These are phyloP conservation scores for Ceuthmochares aereus DNA, from an alignment of 2,113 vertebrate genomes.

Conservation along the genomic window DNA sequence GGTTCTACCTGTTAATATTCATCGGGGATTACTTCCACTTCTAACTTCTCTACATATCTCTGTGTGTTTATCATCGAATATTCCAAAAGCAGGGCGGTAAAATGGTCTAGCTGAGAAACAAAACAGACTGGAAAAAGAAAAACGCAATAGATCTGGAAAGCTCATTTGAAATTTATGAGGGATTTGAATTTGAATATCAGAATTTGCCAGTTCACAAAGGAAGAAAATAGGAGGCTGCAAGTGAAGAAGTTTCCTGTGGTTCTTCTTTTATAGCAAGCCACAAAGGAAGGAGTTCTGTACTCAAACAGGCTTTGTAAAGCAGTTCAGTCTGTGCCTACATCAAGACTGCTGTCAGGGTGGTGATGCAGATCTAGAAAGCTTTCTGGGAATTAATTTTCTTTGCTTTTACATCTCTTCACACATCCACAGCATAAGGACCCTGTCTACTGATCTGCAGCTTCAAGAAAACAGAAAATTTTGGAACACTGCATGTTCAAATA, in stretches of 20 bases:
- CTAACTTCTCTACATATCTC: neutral
- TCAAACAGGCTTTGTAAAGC: neutral
- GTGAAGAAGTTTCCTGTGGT: slow-evolving; percentile 12
- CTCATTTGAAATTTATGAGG: neutral
- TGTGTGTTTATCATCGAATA: neutral
- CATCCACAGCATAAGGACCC: neutral
- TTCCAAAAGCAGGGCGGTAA: neutral
- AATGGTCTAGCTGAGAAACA: neutral
- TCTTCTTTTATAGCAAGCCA: neutral
- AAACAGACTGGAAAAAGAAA: neutral
- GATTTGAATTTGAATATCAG: slow-evolving; percentile 37
- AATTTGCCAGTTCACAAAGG: slow-evolving; percentile 8
- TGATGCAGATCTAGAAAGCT: neutral
- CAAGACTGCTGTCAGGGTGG: neutral
- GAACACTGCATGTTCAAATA: neutral
- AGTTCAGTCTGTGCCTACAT: neutral
- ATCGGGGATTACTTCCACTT: neutral
- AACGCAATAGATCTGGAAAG: neutral
- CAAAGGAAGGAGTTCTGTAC: neutral
- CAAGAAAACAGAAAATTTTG: neutral
- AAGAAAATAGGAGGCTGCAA: neutral
- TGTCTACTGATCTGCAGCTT: neutral
- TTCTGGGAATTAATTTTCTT: neutral
- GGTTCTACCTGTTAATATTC: neutral
- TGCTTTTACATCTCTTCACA: neutral